Evolutionary conservation across 2,113 vertebrate species (phyloP), one percentile per base, ranked within the genome.

Genomic region (Melanocharis versteri): DNA sequence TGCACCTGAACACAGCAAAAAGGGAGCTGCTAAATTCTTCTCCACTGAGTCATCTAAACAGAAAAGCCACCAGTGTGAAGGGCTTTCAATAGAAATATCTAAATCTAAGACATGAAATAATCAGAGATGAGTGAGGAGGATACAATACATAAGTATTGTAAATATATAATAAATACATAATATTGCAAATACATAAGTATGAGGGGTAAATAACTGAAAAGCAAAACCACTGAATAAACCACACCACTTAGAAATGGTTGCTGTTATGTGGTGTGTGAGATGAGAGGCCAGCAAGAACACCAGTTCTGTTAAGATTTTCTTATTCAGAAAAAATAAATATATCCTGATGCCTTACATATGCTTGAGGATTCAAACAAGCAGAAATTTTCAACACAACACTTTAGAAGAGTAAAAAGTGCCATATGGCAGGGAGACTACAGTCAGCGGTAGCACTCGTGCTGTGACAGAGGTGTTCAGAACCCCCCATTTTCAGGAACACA

Each of bases 1-100:
- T 35, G 14, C 53, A 31, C 22, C 48, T 40, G 42, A 87, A 50
- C 15, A n/a, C 4, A 53, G 2, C 0, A 0, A 5, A 10, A 64
- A 57, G n/a, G 20, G 39, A 79, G 65, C 3, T 66, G 15, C 47
- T 68, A 45, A 89, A 61, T 84, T 65, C 15, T 42, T 35, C 8
- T 39, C 35, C 53, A 61, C 18, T 3, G 12, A 85, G 37, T 57
- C 27, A 70, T 28, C 58, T 30, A 57, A 83, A 61, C 22, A 73
- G 42, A 73, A 83, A 54, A 87, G 9, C 9, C 19, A 44, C 28
- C 27, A 42, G 6, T 19, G 26, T 44, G n/a, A 95, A 65, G 26
- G 20, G 9, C 9, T 83, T 95, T 48, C 37, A 77, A 18, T 17
- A 5, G 24, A 77, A 83, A 64, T 37, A 81, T 2, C 62, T 39